These are phyloP conservation scores for Lutraria lutraria DNA, from an alignment of 2,888 invertebrate species.

Conservation along the genomic window DNA sequence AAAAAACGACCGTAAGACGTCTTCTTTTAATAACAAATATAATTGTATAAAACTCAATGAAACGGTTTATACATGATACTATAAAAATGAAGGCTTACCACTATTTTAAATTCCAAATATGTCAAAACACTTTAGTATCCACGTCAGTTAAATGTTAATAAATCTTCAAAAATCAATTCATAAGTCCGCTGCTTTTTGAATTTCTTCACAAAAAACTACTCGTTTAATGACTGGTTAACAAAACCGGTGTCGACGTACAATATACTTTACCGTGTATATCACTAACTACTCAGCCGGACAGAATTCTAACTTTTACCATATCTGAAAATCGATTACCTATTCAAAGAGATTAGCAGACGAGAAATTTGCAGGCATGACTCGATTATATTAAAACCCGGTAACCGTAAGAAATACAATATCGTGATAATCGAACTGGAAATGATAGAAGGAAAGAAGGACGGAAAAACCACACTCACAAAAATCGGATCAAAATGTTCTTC, in stretches of 20 bases:
- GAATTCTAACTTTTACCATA: slow-evolving; percentile 42
- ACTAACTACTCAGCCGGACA: not conserved
- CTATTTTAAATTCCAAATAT: not conserved
- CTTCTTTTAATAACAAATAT: not conserved
- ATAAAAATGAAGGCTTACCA: not conserved
- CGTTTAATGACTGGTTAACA: not conserved
- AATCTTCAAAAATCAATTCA: not conserved
- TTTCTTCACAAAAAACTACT: not conserved
- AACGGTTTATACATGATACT: not conserved
- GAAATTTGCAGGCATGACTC: slow-evolving; percentile 42
- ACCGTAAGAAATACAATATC: slow-evolving; percentile 23
- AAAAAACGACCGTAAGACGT: too few relatives aligned
- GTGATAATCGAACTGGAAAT: slow-evolving; percentile 23
- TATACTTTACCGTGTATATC: not conserved
- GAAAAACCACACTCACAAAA: not conserved
- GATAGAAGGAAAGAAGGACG: not conserved
- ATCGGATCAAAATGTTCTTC: not conserved
- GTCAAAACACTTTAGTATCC: not conserved
- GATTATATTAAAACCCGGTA: slow-evolving; percentile 42
- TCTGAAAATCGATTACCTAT: slow-evolving; percentile 58
- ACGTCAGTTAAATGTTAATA: not conserved
- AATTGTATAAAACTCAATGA: not conserved
- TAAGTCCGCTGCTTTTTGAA: not conserved
- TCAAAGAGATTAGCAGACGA: slow-evolving; percentile 59
- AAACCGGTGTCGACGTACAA: not conserved